A percentile compares a stretch with the other conserved stretches of the same genome.
These are phyloP conservation scores for Eulacestoma nigropectus DNA, from an alignment of 2,113 vertebrate species.

Conservation along the genomic window DNA sequence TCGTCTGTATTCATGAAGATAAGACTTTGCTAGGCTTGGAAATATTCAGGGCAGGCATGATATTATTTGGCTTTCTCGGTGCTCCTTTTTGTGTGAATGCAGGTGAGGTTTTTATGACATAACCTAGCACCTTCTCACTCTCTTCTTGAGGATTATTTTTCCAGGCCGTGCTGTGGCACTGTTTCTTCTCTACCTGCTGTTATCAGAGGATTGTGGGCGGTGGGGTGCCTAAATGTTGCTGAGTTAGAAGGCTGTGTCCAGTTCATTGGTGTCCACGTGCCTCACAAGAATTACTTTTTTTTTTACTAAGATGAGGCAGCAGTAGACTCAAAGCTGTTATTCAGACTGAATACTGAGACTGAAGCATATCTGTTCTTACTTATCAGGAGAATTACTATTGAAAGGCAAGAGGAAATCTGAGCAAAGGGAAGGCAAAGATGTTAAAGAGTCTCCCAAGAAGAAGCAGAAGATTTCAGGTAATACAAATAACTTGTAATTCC, in stretches of 20 bases:
- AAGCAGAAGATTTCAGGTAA: slow-evolving; percentile 72
- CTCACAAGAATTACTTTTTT: neutral
- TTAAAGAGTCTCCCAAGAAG: slow-evolving; percentile 68
- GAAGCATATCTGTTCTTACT: slow-evolving; percentile 15
- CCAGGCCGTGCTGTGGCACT: neutral
- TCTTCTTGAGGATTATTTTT: neutral
- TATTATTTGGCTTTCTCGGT: neutral
- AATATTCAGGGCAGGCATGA: neutral
- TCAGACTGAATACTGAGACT: neutral
- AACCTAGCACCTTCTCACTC: neutral
- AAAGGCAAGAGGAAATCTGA: slow-evolving; percentile 70
- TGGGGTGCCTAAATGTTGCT: neutral
- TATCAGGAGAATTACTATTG: neutral
- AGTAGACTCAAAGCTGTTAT: neutral
- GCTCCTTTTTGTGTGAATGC: neutral
- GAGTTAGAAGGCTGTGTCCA: neutral
- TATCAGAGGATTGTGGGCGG: neutral
- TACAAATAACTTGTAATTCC: neutral
- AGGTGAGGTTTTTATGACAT: neutral
- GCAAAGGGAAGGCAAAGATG: slow-evolving; percentile 59
- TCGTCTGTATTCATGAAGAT: neutral
- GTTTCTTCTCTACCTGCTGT: neutral
- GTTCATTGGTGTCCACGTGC: neutral
- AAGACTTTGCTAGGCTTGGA: neutral
- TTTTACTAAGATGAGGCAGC: neutral